phyloP scores from a whole-genome alignment of 2,888 invertebrate species.

The Dolomedes plantarius region DNA sequence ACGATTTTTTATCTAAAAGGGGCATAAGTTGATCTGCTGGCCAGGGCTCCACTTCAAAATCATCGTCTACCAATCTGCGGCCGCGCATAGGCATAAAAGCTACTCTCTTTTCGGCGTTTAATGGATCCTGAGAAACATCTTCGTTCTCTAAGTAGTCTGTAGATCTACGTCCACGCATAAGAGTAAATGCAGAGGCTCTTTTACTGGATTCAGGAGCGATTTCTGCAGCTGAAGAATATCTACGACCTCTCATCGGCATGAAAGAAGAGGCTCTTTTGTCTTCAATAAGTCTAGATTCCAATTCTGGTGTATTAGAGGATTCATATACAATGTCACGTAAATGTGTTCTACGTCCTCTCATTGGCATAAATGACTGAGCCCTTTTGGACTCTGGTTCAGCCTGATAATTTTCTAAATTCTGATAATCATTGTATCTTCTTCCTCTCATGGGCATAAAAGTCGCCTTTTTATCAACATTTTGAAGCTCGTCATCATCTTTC shows the following conservation, averaged over 20 bases:
- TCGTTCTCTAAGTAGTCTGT: background rate
- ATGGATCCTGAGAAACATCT: background rate
- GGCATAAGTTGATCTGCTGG: background rate
- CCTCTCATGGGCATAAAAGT: background rate
- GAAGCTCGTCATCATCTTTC: background rate
- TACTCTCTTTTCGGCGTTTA: background rate
- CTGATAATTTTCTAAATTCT: background rate
- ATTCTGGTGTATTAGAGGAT: background rate
- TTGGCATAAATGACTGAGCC: constrained; percentile 29
- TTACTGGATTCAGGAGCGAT: background rate
- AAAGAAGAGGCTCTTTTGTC: constrained; percentile 38
- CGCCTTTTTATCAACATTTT: background rate
- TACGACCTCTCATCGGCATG: constrained; percentile 53
- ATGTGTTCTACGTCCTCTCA: constrained; percentile 21
- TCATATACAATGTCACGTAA: background rate
- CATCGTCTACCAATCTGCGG: background rate
- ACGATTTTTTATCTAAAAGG: background rate
- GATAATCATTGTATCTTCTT: background rate
- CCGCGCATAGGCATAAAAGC: constrained; percentile 52
- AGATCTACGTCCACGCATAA: background rate
- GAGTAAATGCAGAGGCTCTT: background rate
- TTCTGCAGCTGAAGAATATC: background rate
- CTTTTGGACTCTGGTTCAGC: background rate
- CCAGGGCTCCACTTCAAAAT: background rate
- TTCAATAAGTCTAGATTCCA: background rate